Evolutionary conservation across 2,113 vertebrate genomes (phyloP).

Genomic region (Choloepus hoffmanni): DNA sequence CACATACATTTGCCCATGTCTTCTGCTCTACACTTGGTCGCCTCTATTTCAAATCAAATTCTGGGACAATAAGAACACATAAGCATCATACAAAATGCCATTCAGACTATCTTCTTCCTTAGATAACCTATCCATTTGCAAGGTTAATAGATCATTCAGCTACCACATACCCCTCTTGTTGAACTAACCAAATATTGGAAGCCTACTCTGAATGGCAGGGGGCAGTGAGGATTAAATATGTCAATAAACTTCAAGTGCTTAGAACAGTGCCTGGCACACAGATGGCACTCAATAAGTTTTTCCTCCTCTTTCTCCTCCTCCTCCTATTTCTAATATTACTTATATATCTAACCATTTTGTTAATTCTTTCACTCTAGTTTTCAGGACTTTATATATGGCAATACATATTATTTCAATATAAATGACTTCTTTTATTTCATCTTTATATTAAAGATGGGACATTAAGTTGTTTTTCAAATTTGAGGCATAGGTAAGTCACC

Average conservation of each 20-base stretch:
- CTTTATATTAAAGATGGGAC: slow-evolving; percentile 17
- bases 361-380: not conserved
- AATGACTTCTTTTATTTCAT: not conserved
- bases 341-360: not conserved
- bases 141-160: not conserved
- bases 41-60: slow-evolving; percentile 30
- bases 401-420: not conserved
- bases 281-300: not conserved
- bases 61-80: not conserved
- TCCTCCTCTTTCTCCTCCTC: not conserved
- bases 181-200: not conserved
- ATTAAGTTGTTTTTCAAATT: slow-evolving; percentile 31
- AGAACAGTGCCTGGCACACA: not conserved
- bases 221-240: not conserved
- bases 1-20: not conserved
- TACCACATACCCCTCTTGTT: not conserved
- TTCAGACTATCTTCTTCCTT: not conserved
- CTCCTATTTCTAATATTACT: not conserved
- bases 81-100: not conserved
- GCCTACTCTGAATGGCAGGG: not conserved
- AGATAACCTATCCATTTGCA: not conserved
- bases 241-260: not conserved
- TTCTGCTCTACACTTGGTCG: not conserved
- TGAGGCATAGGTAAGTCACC: not conserved
- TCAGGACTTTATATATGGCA: not conserved